Evolutionary conservation across 37 sponge, comb jelly and placozoan genomes (phyloP), one percentile per base, ranked within the genome.

Genomic region (Chondrilla cf. caribensis): DNA sequence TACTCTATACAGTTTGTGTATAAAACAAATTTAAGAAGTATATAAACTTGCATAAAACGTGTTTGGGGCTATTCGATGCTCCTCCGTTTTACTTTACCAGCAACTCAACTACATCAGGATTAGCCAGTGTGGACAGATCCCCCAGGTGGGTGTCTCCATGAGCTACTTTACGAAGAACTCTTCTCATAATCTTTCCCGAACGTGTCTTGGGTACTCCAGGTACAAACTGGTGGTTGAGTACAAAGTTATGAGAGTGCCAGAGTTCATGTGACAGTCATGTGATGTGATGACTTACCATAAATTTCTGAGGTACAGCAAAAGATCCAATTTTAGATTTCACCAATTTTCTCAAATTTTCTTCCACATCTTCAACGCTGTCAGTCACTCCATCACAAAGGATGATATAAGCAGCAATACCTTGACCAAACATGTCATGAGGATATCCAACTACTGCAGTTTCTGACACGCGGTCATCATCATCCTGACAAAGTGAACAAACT

Each of bases 191-290:
- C 82, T 98, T 98, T 14, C 99, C 99, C 38, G 97, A 96, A 36
- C 99, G 88, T n/a, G 99, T 98, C 90, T 98, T 98, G 0, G 99
- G 99, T 40, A 98, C 80, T 15, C 91, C 95, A 35, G 99, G 97
- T n/a, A 89, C 87, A 47, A 89, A 62, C 90, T 97, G 86, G n/a
- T n/a, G 2, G 84, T 7, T n/a, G n/a, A n/a, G n/a, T n/a, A n/a
- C n/a, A n/a, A 68, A 62, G 55, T 3, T 38, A 47, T 47, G 51
- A 47, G 51, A 11, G 51, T 47, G 6, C 6, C 51, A 14, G 51
- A 6, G 51, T 11, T 14, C 51, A 58, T 35, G 22, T 33, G 28
- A 68, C 29, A 6, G 3, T 31, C 36, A 28, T n/a, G 2, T 22
- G 38, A 54, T 54, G 2, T 32, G 17, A 9, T 0, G 8, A 65